A percentile compares a stretch with the other conserved stretches of the same genome.
phyloP scores from a whole-genome alignment of 2,113 vertebrate genomes.

The Pangasianodon hypophthalmus region DNA sequence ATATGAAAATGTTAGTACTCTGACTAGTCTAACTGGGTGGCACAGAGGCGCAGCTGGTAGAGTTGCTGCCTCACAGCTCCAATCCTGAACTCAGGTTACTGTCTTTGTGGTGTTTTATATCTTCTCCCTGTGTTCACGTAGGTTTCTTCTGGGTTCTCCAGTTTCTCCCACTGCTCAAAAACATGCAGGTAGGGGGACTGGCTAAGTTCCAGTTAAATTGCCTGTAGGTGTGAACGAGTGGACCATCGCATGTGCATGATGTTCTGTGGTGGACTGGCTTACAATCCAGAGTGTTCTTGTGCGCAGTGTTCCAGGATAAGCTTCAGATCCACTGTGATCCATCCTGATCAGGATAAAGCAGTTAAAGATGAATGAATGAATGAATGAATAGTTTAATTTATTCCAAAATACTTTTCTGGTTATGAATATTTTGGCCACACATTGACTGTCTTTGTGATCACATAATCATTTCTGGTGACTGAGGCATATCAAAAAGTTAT shows the following conservation, averaged over 20 bases:
- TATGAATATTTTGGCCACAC: too few relatives aligned
- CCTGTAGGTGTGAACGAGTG: background rate
- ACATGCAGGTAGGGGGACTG: background rate
- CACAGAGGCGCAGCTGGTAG: background rate
- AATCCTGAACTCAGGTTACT: background rate
- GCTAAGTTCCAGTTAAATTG: background rate
- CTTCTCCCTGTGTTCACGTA: background rate
- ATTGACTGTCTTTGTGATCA: too few relatives aligned
- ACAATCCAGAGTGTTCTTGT: background rate
- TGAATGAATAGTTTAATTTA: too few relatives aligned
- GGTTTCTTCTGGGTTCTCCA: background rate
- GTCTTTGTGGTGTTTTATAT: background rate
- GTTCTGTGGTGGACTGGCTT: background rate
- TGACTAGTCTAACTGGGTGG: background rate
- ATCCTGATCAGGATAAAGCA: too few relatives aligned
- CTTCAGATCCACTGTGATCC: too few relatives aligned
- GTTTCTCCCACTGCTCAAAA: background rate
- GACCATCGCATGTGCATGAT: background rate
- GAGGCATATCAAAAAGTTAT: constrained; percentile 60
- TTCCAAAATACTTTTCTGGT: too few relatives aligned
- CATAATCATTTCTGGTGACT: background rate
- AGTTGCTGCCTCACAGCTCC: background rate
- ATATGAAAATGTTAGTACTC: background rate
- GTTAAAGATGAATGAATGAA: too few relatives aligned
- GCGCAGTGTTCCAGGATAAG: background rate